Percentiles rank a stretch among this genome's conserved stretches.
phyloP scores from a whole-genome alignment of 2,797 vertebrate species.

The Thunnus albacares region DNA sequence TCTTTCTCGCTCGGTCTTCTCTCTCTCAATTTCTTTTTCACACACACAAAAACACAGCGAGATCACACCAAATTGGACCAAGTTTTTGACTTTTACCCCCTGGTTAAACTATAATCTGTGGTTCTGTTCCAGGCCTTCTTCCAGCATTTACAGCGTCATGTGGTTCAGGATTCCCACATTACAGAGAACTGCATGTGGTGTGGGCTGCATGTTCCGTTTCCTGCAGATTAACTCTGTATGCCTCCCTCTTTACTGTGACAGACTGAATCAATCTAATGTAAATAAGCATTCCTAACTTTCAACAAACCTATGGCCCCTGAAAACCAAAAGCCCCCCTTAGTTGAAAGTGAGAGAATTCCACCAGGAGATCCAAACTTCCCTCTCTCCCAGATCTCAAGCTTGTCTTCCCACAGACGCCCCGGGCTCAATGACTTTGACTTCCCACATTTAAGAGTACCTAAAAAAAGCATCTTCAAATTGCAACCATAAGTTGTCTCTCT shows the following conservation, averaged over 20 bases:
- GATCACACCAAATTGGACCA: slow-evolving; percentile 51
- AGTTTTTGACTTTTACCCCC: slow-evolving; percentile 67
- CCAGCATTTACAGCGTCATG: slow-evolving; percentile 77
- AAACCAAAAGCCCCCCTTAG: slow-evolving; percentile 65
- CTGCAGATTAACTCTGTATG: slow-evolving; percentile 82
- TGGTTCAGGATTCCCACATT: slow-evolving; percentile 85
- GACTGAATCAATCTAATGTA: slow-evolving; percentile 84
- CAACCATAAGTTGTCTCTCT: slow-evolving; percentile 85
- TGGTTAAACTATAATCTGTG: slow-evolving; percentile 79
- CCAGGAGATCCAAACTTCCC: slow-evolving; percentile 77
- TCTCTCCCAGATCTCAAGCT: slow-evolving; percentile 71
- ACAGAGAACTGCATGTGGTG: slow-evolving; percentile 83
- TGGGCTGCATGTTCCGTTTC: slow-evolving; percentile 85
- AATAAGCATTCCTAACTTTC: slow-evolving; percentile 84
- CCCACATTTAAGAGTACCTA: slow-evolving; percentile 89
- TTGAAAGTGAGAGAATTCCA: slow-evolving; percentile 83
- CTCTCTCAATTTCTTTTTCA: slow-evolving; percentile 42
- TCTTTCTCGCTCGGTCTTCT: slow-evolving; percentile 18
- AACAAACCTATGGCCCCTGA: slow-evolving; percentile 75
- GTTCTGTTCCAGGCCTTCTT: slow-evolving; percentile 75
- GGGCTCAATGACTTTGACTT: slow-evolving; percentile 84
- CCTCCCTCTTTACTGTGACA: slow-evolving; percentile 78
- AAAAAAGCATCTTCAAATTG: slow-evolving; percentile 90
- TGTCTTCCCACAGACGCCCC: slow-evolving; percentile 84
- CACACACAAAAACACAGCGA: slow-evolving; percentile 51